These are phyloP conservation scores for Vanacampus margaritifer DNA, from an alignment of 2,113 vertebrate species.

Conservation along the genomic window DNA sequence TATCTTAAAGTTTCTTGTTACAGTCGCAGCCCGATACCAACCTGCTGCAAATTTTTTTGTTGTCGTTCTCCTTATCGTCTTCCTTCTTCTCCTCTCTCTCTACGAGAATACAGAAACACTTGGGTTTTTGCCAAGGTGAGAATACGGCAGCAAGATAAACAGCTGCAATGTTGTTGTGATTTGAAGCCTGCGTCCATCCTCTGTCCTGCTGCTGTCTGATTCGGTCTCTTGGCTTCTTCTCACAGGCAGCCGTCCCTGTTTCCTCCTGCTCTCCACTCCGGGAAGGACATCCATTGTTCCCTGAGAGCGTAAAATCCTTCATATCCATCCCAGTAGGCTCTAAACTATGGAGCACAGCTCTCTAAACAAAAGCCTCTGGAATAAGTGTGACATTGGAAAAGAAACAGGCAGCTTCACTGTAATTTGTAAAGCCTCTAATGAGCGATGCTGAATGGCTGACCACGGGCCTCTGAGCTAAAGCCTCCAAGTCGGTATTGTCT, in stretches of 20 bases:
- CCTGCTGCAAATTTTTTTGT: not conserved
- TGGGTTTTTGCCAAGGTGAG: constrained; percentile 24
- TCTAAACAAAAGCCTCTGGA: constrained; percentile 41
- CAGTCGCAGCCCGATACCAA: not conserved
- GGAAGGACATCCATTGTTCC: constrained; percentile 45
- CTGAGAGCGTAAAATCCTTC: constrained; percentile 29
- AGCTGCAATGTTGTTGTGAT: constrained; percentile 1
- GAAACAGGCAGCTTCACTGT: constrained; percentile 30
- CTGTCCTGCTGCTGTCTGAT: constrained; percentile 27
- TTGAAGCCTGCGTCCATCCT: constrained; percentile 21
- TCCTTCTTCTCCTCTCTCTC: not conserved
- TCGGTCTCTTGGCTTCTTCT: constrained; percentile 31
- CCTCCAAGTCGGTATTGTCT: constrained; percentile 35
- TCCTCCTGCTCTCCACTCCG: constrained; percentile 26
- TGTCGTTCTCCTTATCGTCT: constrained; percentile 3
- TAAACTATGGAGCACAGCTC: constrained; percentile 34
- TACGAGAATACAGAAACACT: constrained; percentile 4
- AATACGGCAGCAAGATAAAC: not conserved
- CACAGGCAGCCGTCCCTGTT: constrained; percentile 15
- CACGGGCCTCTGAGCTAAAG: constrained; percentile 30
- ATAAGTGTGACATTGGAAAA: constrained; percentile 31
- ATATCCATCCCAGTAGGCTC: constrained; percentile 21
- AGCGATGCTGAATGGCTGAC: constrained; percentile 35
- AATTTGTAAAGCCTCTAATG: constrained; percentile 55
- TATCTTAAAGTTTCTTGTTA: constrained; percentile 12